Conservation (phyloP, 1,140 invertebrate genomes). For the Colletes gigas region DNA sequence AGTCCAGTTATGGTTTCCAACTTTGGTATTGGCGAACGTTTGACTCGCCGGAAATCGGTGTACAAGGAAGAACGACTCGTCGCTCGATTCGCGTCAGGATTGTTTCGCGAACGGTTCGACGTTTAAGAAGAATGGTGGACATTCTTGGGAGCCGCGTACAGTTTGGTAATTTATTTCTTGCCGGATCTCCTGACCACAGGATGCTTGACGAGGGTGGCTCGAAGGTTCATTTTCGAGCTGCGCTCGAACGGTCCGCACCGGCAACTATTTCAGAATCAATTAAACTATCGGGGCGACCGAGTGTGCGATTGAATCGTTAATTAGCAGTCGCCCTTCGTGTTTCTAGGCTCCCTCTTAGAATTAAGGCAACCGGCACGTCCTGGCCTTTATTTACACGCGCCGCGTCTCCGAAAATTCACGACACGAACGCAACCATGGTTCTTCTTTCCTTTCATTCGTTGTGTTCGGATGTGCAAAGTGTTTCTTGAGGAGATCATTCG, state of each 20-base stretch:
- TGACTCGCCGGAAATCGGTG: neutral
- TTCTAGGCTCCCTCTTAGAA: neutral
- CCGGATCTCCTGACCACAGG: conserved; percentile 70
- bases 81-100: conserved; percentile 57
- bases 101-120: conserved; percentile 56
- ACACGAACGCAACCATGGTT: neutral
- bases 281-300: conserved; percentile 73
- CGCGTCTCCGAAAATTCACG: neutral
- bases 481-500: no score
- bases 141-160: conserved; percentile 65
- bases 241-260: conserved; percentile 39
- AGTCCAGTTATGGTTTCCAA: no score
- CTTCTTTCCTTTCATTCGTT: neutral
- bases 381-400: conserved; percentile 37
- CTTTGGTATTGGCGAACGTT: no score
- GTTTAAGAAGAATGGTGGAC: conserved; percentile 60
- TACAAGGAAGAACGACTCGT: conserved; percentile 42
- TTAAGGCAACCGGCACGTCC: conserved; percentile 15
- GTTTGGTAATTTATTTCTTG: conserved; percentile 79
- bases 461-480: no score
- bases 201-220: conserved; percentile 62
- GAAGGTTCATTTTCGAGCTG: conserved; percentile 63
- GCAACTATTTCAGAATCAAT: conserved; percentile 80
- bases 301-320: conserved; percentile 68
- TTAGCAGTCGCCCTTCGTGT: conserved; percentile 57